Percentiles rank a stretch among this genome's conserved stretches.
These are phyloP conservation scores for Lordiphosa fenestrarum DNA, from an alignment of 2,888 invertebrate species.

Conservation along the genomic window DNA sequence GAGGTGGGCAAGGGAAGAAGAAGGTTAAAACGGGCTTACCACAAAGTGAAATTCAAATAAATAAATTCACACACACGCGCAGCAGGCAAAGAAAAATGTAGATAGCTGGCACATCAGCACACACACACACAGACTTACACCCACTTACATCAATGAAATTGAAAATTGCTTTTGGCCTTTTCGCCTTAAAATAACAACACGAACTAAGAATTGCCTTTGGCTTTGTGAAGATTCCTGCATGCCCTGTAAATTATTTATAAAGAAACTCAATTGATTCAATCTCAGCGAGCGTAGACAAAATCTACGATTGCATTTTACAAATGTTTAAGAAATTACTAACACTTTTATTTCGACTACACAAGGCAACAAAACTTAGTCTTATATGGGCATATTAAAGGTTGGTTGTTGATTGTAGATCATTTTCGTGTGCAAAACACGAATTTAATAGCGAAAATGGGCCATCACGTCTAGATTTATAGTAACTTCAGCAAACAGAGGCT, in stretches of 20 bases:
- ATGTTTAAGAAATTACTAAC: no score
- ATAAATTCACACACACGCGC: slow-evolving; percentile 55
- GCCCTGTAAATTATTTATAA: slow-evolving; percentile 3
- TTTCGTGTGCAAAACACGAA: no score
- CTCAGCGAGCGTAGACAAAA: not conserved
- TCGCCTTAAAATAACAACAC: slow-evolving; percentile 8
- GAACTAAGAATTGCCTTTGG: not conserved
- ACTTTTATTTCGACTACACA: no score
- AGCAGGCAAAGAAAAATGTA: slow-evolving; percentile 14
- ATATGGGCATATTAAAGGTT: no score
- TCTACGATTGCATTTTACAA: no score
- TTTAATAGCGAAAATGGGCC: no score
- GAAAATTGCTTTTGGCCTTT: slow-evolving; percentile 46
- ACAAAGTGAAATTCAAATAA: slow-evolving; percentile 70
- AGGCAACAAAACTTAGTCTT: no score
- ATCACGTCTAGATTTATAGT: no score
- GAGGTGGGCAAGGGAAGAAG: not conserved
- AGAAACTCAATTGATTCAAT: not conserved
- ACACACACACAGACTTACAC: slow-evolving; percentile 14
- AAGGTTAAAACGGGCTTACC: slow-evolving; percentile 41
- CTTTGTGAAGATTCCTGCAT: not conserved
- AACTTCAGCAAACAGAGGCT: no score
- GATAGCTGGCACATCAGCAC: slow-evolving; percentile 14
- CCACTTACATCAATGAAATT: slow-evolving; percentile 48
- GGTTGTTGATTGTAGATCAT: no score